Evolutionary conservation across 2,888 invertebrate genomes (phyloP), one percentile per base, ranked within the genome.

Genomic region (Lissocephala sabroskyi): DNA sequence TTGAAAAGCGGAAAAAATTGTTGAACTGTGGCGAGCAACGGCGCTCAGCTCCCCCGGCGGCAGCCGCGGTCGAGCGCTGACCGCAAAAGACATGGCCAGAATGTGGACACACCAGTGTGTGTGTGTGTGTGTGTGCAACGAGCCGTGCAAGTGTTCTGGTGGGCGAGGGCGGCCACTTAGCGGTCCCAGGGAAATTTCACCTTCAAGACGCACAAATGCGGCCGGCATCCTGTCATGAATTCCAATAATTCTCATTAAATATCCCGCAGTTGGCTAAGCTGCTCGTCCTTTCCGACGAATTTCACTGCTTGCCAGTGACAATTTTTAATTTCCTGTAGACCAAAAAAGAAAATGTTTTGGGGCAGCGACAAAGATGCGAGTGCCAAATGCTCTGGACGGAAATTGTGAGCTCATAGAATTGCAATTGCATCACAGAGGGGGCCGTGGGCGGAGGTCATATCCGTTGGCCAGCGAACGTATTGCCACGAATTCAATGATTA

Each of bases 331-430:
- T 67, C 56, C 52, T 49, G 54, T 49, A n/a, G n/a, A n/a, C n/a
- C n/a, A n/a, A n/a, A n/a, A n/a, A n/a, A n/a, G n/a, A n/a, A n/a
- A n/a, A n/a, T n/a, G n/a, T n/a, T n/a, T n/a, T n/a, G n/a, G n/a
- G n/a, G n/a, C n/a, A n/a, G n/a, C n/a, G n/a, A n/a, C n/a, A n/a
- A n/a, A n/a, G n/a, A n/a, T n/a, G n/a, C n/a, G n/a, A n/a, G n/a
- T n/a, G n/a, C n/a, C n/a, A n/a, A n/a, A n/a, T n/a, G n/a, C n/a
- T n/a, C n/a, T n/a, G n/a, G n/a, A n/a, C 68, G 68, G 68, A 70
- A 70, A 70, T 71, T 76, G 68, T 55, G 35, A 23, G 58, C 61
- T 75, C 61, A 66, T 71, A 55, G 61, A 66, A 66, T 71, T 61
- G 73, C 47, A 59, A 59, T 51, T 45, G 45, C 50, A 40, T 17